Percentiles rank a stretch among this genome's conserved stretches.
Conservation (phyloP, 2,797 vertebrate species). For the Iguana delicatissima region DNA sequence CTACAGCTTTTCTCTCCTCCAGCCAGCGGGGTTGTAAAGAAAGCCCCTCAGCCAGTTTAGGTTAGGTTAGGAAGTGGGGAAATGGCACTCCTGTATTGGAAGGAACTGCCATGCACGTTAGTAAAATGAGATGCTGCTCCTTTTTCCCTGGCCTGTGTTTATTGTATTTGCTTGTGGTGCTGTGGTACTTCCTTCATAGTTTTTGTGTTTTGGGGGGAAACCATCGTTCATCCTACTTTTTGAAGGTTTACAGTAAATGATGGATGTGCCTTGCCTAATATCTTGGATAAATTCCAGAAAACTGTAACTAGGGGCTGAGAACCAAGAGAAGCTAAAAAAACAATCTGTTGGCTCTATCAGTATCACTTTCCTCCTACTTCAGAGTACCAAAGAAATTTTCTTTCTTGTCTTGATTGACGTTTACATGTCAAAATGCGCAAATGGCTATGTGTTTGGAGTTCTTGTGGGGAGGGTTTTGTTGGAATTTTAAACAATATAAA, state of each 20-base stretch:
- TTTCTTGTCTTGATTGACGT: slow-evolving; percentile 19
- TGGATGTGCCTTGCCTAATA: not conserved
- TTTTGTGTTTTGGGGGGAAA: not conserved
- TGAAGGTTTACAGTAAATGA: not conserved
- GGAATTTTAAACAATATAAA: not conserved
- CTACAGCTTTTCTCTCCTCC: not conserved
- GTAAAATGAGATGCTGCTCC: not conserved
- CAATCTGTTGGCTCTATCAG: not conserved
- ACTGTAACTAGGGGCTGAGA: not conserved
- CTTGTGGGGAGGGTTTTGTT: not conserved
- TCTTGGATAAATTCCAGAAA: not conserved
- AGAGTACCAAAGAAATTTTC: not conserved
- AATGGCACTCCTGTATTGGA: not conserved
- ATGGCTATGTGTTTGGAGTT: not conserved
- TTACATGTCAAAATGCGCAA: not conserved
- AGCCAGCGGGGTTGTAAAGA: not conserved
- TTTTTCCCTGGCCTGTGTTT: not conserved
- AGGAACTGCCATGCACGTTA: no score
- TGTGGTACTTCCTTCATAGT: not conserved
- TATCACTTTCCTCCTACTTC: not conserved
- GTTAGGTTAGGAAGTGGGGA: no score
- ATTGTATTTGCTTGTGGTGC: not conserved
- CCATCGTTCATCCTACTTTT: not conserved
- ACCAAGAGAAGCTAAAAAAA: not conserved
- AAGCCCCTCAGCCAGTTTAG: not conserved